These are phyloP conservation scores for Proterorhinus semilunaris DNA, from an alignment of 2,113 vertebrate species.

Conservation along the genomic window DNA sequence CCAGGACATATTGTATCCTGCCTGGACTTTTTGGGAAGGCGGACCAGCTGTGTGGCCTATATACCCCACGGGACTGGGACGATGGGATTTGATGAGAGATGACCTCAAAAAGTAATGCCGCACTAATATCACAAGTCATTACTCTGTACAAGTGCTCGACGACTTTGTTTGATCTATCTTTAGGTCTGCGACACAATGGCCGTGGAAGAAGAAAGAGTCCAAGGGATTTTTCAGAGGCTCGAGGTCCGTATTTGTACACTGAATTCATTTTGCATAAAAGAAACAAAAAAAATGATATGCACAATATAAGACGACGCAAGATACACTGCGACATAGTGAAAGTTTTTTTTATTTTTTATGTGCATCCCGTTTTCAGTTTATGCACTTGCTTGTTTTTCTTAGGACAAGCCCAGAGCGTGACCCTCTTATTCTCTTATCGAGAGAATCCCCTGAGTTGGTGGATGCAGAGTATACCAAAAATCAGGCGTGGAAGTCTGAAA, in stretches of 20 bases:
- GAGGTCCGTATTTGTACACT: slow-evolving; percentile 75
- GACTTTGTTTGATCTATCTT: not conserved
- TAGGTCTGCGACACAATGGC: slow-evolving; percentile 91
- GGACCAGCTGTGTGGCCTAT: slow-evolving; percentile 98
- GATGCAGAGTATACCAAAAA: slow-evolving; percentile 98
- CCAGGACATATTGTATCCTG: slow-evolving; percentile 96
- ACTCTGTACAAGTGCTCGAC: not conserved
- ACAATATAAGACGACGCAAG: too few relatives aligned
- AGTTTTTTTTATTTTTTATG: too few relatives aligned
- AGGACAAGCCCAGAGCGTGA: slow-evolving; percentile 97
- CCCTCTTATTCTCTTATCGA: slow-evolving; percentile 92
- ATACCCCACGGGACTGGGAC: slow-evolving; percentile 93
- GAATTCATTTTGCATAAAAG: not conserved
- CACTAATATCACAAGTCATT: too few relatives aligned
- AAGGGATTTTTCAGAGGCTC: slow-evolving; percentile 96
- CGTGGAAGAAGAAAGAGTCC: slow-evolving; percentile 89
- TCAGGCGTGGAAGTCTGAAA: slow-evolving; percentile 98
- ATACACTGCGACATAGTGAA: too few relatives aligned
- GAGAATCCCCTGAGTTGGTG: slow-evolving; percentile 87
- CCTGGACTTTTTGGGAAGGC: slow-evolving; percentile 99
- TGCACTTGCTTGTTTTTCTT: not conserved
- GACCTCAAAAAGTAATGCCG: slow-evolving; percentile 83
- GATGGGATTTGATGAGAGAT: slow-evolving; percentile 96
- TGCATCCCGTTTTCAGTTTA: too few relatives aligned
- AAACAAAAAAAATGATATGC: too few relatives aligned